Evolutionary conservation across 1,140 invertebrate genomes (phyloP).

Genomic region (Carposina sasakii): DNA sequence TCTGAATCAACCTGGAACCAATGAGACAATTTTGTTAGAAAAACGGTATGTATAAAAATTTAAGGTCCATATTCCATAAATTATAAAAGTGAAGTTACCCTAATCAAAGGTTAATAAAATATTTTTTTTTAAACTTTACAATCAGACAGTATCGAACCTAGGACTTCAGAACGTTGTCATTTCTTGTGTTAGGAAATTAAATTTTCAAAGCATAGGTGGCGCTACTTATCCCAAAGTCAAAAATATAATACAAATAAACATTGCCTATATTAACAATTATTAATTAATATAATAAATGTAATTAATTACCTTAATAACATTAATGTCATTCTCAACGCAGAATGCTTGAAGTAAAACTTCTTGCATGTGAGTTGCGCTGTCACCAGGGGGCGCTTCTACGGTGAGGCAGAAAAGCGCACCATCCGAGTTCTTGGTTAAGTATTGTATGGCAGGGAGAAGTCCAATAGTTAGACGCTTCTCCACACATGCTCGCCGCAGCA

Average conservation of each 20-base stretch:
- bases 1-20: conserved; percentile 70
- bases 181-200: background rate
- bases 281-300: conserved; percentile 15
- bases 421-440: conserved; percentile 73
- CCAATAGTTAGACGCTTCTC: conserved; percentile 77
- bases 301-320: conserved; percentile 75
- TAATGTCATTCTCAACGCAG: conserved; percentile 80
- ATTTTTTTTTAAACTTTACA: too few species aligned
- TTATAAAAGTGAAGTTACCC: too few species aligned
- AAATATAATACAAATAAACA: too few species aligned
- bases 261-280: background rate
- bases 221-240: too few species aligned
- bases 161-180: too few species aligned
- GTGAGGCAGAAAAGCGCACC: conserved; percentile 78
- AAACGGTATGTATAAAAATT: too few species aligned
- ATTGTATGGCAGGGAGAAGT: conserved; percentile 75
- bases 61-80: too few species aligned
- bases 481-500: conserved; percentile 73
- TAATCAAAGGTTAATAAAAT: too few species aligned
- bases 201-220: background rate
- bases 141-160: too few species aligned
- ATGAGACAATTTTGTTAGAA: too few species aligned
- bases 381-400: conserved; percentile 74
- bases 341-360: conserved; percentile 80
- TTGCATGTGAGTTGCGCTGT: conserved; percentile 79